A percentile compares a stretch with the other conserved stretches of the same genome.
These are phyloP conservation scores for Agrypnia vestita DNA, from an alignment of 1,140 invertebrate species.

Conservation along the genomic window DNA sequence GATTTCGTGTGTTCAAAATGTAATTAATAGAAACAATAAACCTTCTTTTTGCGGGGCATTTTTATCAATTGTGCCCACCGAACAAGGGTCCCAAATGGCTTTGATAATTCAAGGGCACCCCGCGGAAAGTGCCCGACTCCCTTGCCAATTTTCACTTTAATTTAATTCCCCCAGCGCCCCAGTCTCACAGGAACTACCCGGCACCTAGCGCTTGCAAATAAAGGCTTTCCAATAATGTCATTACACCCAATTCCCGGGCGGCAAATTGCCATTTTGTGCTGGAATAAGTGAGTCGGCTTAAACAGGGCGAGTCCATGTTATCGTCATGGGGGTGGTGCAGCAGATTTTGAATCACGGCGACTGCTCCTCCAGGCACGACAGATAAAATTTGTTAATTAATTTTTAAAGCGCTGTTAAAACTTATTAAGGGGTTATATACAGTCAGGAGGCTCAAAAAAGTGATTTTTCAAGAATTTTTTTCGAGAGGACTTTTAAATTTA, in stretches of 20 bases:
- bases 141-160: slow-evolving; percentile 49
- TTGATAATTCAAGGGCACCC: slow-evolving; percentile 33
- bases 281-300: slow-evolving; percentile 25
- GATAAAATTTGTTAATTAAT: too few species aligned
- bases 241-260: slow-evolving; percentile 43
- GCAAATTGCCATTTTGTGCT: slow-evolving; percentile 48
- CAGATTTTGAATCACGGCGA: too few species aligned
- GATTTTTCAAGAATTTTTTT: too few species aligned
- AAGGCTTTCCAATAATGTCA: slow-evolving; percentile 52
- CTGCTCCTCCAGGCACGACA: too few species aligned
- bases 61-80: slow-evolving; percentile 11
- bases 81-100: slow-evolving; percentile 35
- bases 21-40: not conserved
- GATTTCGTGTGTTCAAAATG: not conserved
- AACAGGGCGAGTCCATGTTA: not conserved
- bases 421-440: too few species aligned
- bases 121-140: slow-evolving; percentile 20
- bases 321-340: too few species aligned
- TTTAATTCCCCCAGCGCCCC: slow-evolving; percentile 30
- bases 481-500: too few species aligned
- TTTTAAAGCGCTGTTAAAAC: too few species aligned
- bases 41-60: not conserved
- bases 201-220: slow-evolving; percentile 46
- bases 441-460: too few species aligned
- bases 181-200: slow-evolving; percentile 14